Evolutionary conservation across 2,888 invertebrate species (phyloP), one percentile per base, ranked within the genome.

Genomic region (Drosophila recens): DNA sequence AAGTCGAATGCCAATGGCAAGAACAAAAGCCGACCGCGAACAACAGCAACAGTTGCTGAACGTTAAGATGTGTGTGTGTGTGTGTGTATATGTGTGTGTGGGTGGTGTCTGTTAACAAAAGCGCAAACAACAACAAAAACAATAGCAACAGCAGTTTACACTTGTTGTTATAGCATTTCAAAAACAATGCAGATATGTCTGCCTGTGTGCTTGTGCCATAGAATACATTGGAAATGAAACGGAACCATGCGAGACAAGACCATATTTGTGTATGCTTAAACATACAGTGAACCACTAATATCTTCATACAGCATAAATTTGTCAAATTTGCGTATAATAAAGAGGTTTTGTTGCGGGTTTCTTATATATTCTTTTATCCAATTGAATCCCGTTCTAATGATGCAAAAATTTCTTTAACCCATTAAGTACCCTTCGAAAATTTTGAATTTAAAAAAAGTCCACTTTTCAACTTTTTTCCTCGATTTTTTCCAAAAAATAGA

Each of bases 1-100:
- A 67, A 73, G 75, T 73, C 79, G 80, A 88, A 82, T 88, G 89
- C 87, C 87, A 87, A 79, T 85, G 86, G 88, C 82, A 85, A 81
- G 70, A 82, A 85, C 86, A 87, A 82, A 85, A 85, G 82, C 64
- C 79, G 72, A 71, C 73, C 73, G 64, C 72, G 53, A 70, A 67
- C 75, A 65, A 45, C 59, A 58, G 58, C 58, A 65, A 51, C 65
- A 65, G 59, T 65, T 58, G 51, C 20, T 40, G 27, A 17, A 36
- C 48, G 11, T 34, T 17, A 17, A 17, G 17, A 15, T 10, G 33
- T 36, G 38, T 27, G 8, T n/a, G n/a, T n/a, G n/a, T n/a, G n/a
- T 53, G 56, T 43, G 34, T 36, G 27, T 23, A 54, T 15, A 23
- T 17, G 59, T 15, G 27, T 23, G 38, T 51, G 15, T 51, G 69